Percentiles rank a stretch among this genome's conserved stretches.
Conservation (phyloP, 92 coral and sea anemone species). For the Hydrozoanthus gracilis region DNA sequence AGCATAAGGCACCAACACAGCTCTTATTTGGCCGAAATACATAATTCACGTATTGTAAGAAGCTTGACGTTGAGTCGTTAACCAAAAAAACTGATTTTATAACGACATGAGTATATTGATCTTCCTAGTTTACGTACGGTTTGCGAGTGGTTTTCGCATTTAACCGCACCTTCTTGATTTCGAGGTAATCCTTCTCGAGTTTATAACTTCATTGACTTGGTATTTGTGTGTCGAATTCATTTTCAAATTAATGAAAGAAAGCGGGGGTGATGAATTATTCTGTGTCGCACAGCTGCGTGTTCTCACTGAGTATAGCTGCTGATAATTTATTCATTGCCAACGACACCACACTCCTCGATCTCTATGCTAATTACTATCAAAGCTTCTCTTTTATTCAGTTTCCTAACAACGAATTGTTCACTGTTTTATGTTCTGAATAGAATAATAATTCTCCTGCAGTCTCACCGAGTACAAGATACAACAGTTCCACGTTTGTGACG, state of each 20-base stretch:
- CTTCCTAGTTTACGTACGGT: not conserved
- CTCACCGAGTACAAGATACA: not conserved
- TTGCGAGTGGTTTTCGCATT: not conserved
- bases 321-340: slow-evolving; percentile 88
- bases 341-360: slow-evolving; percentile 59
- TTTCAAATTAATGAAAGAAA: slow-evolving; percentile 47
- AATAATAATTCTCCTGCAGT: slow-evolving; percentile 7
- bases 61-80: not conserved
- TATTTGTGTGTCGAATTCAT: slow-evolving; percentile 39
- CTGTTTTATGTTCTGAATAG: slow-evolving; percentile 14
- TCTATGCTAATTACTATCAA: slow-evolving; percentile 83
- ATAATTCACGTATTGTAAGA: not conserved
- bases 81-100: no score
- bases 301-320: slow-evolving; percentile 62
- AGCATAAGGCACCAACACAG: not conserved
- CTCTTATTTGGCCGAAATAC: not conserved
- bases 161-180: slow-evolving; percentile 9
- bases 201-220: slow-evolving; percentile 16
- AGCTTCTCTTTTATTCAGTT: slow-evolving; percentile 32
- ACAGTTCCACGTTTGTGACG: not conserved
- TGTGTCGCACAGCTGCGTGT: slow-evolving; percentile 59
- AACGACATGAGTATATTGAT: no score
- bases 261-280: slow-evolving; percentile 52
- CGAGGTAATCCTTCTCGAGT: slow-evolving; percentile 1
- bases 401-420: slow-evolving; percentile 11